Conservation (phyloP, 1,140 invertebrate species). For the Drosophila obscura region DNA sequence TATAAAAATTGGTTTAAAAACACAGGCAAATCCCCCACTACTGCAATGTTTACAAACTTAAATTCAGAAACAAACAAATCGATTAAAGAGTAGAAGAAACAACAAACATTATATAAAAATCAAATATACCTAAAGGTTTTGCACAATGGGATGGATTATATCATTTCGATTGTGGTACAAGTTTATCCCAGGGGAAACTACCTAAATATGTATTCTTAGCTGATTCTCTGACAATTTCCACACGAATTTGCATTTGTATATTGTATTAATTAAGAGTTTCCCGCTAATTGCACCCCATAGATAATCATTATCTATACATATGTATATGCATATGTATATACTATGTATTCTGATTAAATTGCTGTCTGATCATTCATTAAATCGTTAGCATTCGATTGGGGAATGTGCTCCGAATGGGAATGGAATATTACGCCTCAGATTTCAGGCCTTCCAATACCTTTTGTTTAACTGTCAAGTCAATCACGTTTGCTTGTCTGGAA, state of each 20-base stretch:
- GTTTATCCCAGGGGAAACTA: conserved; percentile 17
- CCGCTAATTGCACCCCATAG: conserved; percentile 19
- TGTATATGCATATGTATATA: neutral
- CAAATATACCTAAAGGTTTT: neutral
- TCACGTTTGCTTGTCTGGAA: conserved; percentile 1
- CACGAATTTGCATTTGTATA: neutral
- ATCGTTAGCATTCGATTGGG: too few relatives aligned
- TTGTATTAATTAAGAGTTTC: conserved; percentile 26
- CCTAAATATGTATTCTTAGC: neutral
- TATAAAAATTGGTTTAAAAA: neutral
- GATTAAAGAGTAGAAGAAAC: neutral
- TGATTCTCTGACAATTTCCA: conserved; percentile 27
- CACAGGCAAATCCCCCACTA: neutral
- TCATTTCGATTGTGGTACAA: conserved; percentile 13
- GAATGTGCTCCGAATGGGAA: too few relatives aligned
- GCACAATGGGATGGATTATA: conserved; percentile 21
- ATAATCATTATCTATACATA: conserved; percentile 18
- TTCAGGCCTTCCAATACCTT: too few relatives aligned
- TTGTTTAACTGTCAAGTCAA: too few relatives aligned
- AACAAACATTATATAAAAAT: conserved; percentile 5
- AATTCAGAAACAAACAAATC: too few relatives aligned
- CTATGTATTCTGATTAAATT: conserved; percentile 26
- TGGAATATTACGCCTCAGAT: too few relatives aligned
- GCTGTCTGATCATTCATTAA: conserved; percentile 9
- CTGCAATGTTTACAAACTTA: neutral